Conservation (phyloP, 2,888 invertebrate species). For the Cantharis flavilabris region DNA sequence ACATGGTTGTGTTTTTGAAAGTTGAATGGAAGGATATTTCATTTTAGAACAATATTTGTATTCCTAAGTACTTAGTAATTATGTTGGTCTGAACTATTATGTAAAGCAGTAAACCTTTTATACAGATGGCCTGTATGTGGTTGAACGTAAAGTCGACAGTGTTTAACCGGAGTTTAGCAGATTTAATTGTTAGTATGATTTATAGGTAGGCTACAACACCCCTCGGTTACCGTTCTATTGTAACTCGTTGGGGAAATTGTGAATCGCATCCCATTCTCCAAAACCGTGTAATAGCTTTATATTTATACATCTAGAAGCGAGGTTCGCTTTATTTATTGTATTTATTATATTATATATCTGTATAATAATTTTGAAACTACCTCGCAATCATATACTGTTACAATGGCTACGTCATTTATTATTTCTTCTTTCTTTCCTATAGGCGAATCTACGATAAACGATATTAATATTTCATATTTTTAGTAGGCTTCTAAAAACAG, state of each 20-base stretch:
- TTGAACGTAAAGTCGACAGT: slow-evolving; percentile 47
- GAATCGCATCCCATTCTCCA: slow-evolving; percentile 40
- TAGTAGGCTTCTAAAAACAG: slow-evolving; percentile 5
- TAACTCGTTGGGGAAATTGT: slow-evolving; percentile 37
- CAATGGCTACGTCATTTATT: slow-evolving; percentile 21
- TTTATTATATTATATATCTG: slow-evolving; percentile 34
- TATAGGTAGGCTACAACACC: slow-evolving; percentile 48
- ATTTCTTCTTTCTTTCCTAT: slow-evolving; percentile 11
- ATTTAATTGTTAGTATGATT: slow-evolving; percentile 53
- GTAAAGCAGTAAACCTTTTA: slow-evolving; percentile 23
- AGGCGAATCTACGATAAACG: background rate
- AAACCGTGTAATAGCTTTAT: slow-evolving; percentile 33
- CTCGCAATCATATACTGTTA: slow-evolving; percentile 15
- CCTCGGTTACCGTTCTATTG: slow-evolving; percentile 43
- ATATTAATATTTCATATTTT: background rate
- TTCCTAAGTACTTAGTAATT: slow-evolving; percentile 1
- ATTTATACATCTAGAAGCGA: slow-evolving; percentile 15
- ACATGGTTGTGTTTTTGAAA: background rate
- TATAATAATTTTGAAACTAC: slow-evolving; percentile 29
- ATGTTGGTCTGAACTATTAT: slow-evolving; percentile 13
- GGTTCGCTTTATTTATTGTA: slow-evolving; percentile 35
- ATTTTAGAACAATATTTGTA: slow-evolving; percentile 3
- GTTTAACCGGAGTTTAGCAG: slow-evolving; percentile 51
- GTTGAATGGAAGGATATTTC: background rate
- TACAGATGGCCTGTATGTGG: slow-evolving; percentile 46